Evolutionary conservation across 2,113 vertebrate species (phyloP), one percentile per base, ranked within the genome.

Genomic region (Forbesichthys agassizii): DNA sequence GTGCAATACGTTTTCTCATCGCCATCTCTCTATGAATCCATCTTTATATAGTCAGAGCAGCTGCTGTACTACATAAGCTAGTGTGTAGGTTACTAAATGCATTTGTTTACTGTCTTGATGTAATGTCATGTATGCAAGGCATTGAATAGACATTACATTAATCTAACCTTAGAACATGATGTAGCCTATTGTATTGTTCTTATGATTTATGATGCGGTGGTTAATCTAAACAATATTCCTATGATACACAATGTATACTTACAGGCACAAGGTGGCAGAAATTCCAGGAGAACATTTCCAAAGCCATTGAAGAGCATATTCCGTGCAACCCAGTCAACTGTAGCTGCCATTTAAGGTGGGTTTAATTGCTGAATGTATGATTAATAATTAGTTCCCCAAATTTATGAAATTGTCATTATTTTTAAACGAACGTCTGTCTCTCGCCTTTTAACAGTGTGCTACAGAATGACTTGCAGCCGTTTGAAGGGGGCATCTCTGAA

Each of bases 261-360:
- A 5, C 27, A 93, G 92, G 59, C 3, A 54, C 79, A 53, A 61
- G 14, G 47, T 92, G 92, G 89, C 79, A 86, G 73, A 78, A 78
- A 54, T 71, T 88, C 6, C 54, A 59, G 33, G 72, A 69, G 3
- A 77, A 61, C 6, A 81, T 93, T 11, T 77, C 88, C 1, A 69
- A 81, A 58, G 93, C 93, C 47, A 85, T 94, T 68, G 80, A 87
- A 64, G 85, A 52, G 12, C 92, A 96, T 73, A 72, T 82, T 33
- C 90, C 94, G 0, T 99, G 96, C 72, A 84, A 75, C 64, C 91
- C 93, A 74, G 91, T 76, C 71, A 96, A 97, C 80, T 97, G 96
- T 75, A 95, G 94, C 91, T 99, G 97, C 83, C 90, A 98, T 79
- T 86, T 88, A 14, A 90, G 93, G 97, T 99, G 48, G 9, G 48